A percentile compares a stretch with the other conserved stretches of the same genome.
These are phyloP conservation scores for Puffinus mauretanicus DNA, from an alignment of 2,113 vertebrate genomes.

Conservation along the genomic window DNA sequence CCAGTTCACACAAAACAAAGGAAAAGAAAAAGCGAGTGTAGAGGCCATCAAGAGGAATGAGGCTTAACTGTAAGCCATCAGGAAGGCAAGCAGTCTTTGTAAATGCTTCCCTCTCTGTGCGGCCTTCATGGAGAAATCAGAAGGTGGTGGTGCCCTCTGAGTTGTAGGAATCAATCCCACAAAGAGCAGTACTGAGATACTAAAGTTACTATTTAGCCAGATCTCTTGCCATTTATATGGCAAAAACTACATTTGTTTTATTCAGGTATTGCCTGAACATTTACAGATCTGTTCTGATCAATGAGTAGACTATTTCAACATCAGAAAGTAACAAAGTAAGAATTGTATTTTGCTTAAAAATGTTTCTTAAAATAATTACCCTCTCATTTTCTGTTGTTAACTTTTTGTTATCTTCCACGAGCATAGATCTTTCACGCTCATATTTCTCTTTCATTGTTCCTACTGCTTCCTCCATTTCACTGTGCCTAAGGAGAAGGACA, in stretches of 20 bases:
- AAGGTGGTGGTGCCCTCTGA: neutral
- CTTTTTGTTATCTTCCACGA: constrained; percentile 90
- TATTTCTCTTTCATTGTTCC: constrained; percentile 84
- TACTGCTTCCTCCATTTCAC: constrained; percentile 87
- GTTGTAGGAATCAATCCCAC: neutral
- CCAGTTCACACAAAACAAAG: neutral
- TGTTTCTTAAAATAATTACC: constrained; percentile 71
- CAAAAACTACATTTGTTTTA: neutral
- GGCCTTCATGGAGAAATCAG: neutral
- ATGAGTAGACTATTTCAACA: neutral
- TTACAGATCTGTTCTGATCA: neutral
- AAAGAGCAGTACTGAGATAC: neutral
- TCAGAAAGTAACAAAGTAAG: neutral
- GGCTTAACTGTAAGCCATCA: neutral
- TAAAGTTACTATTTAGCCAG: neutral
- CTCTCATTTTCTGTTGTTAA: constrained; percentile 85
- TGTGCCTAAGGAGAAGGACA: constrained; percentile 75
- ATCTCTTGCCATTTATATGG: neutral
- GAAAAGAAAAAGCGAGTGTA: neutral
- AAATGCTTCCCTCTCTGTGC: neutral
- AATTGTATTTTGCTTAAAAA: neutral
- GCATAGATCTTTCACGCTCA: constrained; percentile 84
- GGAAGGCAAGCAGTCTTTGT: neutral
- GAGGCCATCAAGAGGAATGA: neutral
- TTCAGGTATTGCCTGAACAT: neutral